Evolutionary conservation across 2,797 vertebrate genomes (phyloP).

Genomic region (Arrhamphus sclerolepis): DNA sequence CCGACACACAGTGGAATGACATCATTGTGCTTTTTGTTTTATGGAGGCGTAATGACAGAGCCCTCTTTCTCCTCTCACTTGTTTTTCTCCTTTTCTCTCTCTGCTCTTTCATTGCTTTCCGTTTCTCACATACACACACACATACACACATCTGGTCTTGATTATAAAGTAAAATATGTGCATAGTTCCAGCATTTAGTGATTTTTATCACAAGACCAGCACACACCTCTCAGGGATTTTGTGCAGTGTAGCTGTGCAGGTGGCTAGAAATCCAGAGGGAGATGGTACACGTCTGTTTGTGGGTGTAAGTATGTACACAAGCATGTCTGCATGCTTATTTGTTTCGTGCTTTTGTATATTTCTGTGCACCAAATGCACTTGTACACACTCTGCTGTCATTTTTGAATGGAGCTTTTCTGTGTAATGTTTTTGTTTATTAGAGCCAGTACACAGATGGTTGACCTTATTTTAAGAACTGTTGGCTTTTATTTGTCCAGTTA

Average conservation of each 20-base stretch:
- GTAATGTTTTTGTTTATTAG: too few species aligned
- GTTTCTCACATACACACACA: slow-evolving; percentile 22
- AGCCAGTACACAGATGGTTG: too few species aligned
- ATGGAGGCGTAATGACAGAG: slow-evolving; percentile 78
- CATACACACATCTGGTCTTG: slow-evolving; percentile 63
- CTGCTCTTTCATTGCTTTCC: slow-evolving; percentile 10
- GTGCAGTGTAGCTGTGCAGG: slow-evolving; percentile 64
- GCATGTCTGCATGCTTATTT: slow-evolving; percentile 15
- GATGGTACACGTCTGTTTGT: background rate
- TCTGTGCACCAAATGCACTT: slow-evolving; percentile 36
- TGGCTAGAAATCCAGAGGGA: slow-evolving; percentile 45
- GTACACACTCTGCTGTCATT: slow-evolving; percentile 1
- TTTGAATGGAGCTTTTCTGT: too few species aligned
- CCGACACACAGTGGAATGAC: slow-evolving; percentile 64
- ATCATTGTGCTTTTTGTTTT: slow-evolving; percentile 76
- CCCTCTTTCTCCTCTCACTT: slow-evolving; percentile 36
- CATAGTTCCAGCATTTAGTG: slow-evolving; percentile 69
- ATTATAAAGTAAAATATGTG: slow-evolving; percentile 73
- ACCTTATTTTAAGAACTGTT: too few species aligned
- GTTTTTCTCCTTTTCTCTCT: slow-evolving; percentile 31
- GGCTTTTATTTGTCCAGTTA: too few species aligned
- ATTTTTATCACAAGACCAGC: slow-evolving; percentile 67
- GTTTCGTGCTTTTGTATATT: background rate
- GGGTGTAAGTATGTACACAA: background rate
- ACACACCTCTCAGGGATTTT: slow-evolving; percentile 55